Evolutionary conservation across 2,797 vertebrate species (phyloP), one percentile per base, ranked within the genome.

Genomic region (Chaunax sp.): DNA sequence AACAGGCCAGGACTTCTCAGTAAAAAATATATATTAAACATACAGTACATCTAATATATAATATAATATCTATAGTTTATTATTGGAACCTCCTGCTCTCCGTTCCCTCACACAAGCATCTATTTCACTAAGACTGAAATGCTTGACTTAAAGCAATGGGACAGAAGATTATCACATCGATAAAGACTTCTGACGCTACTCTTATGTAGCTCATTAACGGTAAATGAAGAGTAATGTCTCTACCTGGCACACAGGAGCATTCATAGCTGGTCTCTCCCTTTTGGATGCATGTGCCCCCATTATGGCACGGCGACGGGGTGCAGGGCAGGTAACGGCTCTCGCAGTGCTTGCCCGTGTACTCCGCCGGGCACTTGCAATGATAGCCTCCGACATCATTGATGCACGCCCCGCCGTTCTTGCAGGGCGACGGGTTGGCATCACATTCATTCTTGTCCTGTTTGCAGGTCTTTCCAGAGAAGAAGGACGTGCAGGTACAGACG

Each of bases 291-390:
- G 90, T 96, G 41, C 96, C 97, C 0, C 96, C 95, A 0, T 96
- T 94, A 49, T 83, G 92, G 92, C 96, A 98, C 37, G 93, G 84
- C 0, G 93, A 91, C 0, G 96, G 98, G 90, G 90, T 96, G 92
- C 98, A 99, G 61, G 98, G 98, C 83, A 96, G 89, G n/a, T 96
- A 98, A 55, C 92, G 95, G 57, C 90, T 93, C 85, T 99, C 97
- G 0, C 98, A 99, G 88, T 94, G 90, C 75, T 84, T 92, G 16
- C 98, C 97, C 0, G 90, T 94, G 88, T 94, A 97, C 5, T 95
- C 92, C 0, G 75, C 77, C 0, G 90, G 94, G 88, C 97, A 99
- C 78, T 77, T 76, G 61, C 97, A 98, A 28, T 85, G 92, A 87
- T 95, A 99, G 33, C 93, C 92, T 63, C 97, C 97, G 0, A 96